These are phyloP conservation scores for Gulo gulo DNA, from an alignment of 2,113 vertebrate species.

Conservation along the genomic window DNA sequence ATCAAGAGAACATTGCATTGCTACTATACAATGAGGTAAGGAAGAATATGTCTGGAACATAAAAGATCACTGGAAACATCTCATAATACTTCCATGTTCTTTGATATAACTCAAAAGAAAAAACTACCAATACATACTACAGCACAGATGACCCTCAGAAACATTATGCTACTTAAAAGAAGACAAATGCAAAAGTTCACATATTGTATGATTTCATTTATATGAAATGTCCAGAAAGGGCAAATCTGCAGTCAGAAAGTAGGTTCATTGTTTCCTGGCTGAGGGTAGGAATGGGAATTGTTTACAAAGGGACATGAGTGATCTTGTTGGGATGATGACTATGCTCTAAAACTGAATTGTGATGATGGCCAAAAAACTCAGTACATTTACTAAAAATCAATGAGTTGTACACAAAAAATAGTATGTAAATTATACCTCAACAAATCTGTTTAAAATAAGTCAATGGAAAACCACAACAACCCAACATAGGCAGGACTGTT, in stretches of 20 bases:
- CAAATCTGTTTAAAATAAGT: not conserved
- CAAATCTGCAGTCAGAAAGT: not conserved
- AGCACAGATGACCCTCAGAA: not conserved
- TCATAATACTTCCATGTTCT: not conserved
- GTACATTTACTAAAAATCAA: not conserved
- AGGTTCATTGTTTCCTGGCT: not conserved
- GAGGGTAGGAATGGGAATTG: not conserved
- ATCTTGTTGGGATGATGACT: not conserved
- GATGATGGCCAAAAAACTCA: not conserved
- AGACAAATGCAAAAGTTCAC: not conserved
- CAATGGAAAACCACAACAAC: not conserved
- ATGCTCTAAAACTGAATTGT: not conserved
- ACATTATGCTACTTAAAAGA: not conserved
- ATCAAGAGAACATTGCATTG: not conserved
- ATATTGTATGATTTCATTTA: not conserved
- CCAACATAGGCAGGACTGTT: not conserved
- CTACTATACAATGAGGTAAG: not conserved
- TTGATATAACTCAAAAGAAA: not conserved
- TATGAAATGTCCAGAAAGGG: not conserved
- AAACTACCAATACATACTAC: not conserved
- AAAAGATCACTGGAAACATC: not conserved
- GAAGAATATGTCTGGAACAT: not conserved
- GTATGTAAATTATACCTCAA: not conserved
- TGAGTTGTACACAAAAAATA: not conserved
- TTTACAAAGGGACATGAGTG: not conserved